Evolutionary conservation across 2,797 vertebrate genomes (phyloP), one percentile per base, ranked within the genome.

Genomic region (Catharus ustulatus): DNA sequence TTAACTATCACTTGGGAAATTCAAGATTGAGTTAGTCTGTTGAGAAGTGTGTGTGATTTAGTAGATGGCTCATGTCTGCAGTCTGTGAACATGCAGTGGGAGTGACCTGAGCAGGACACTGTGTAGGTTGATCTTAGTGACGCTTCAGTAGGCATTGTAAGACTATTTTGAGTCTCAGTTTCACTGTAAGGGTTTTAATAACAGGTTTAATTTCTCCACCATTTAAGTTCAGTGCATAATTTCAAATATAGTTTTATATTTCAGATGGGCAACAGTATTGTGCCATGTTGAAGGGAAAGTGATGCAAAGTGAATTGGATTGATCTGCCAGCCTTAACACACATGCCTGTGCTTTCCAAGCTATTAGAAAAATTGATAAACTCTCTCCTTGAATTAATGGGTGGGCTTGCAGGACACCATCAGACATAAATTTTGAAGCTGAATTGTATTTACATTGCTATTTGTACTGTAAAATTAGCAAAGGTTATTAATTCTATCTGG

Each of bases 401-500:
- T 91, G 63, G 55, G 34, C 61, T 93, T 93, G 46, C 54, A 93
- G 81, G 87, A 92, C 57, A 92, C 68, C 46, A 62, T 71, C 14
- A 16, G 40, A 92, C 85, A 95, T 85, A 93, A 89, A 93, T 96
- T 96, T 93, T 90, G 83, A 88, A 91, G 52, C 59, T 84, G 83
- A 90, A 86, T 86, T 71, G 73, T 95, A 74, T 96, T 96, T 96
- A 89, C 87, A 79, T 92, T 96, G 38, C 45, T 95, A 84, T 93
- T 94, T 87, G 42, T 91, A 78, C 79, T 94, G 78, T 95, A 95
- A 96, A 96, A 95, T 96, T 96, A 93, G 64, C 79, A 90, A 93
- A 93, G 82, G 83, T 93, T 95, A 94, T 95, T 96, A 96, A 96
- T 95, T 96, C 90, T 95, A 67, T 89, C 89, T 86, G 55, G 26